Base-by-base conservation (phyloP, 2,113 vertebrate species). In the Poecile atricapillus region DNA sequence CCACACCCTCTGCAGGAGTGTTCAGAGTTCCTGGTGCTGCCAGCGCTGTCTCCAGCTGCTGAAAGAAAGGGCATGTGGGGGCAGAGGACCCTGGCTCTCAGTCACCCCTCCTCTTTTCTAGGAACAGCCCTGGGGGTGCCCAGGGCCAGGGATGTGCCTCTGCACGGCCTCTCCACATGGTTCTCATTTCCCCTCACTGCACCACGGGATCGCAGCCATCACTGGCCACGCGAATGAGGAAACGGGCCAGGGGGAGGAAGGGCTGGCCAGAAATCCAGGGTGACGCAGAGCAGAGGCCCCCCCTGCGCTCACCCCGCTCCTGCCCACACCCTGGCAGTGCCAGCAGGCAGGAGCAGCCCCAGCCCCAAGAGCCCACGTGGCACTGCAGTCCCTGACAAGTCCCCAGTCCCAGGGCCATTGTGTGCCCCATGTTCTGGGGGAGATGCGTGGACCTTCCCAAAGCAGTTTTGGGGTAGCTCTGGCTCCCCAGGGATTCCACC, bases 221-320 rank as follows among this genome's bases (percentile, higher is more conserved):
- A 3, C 80, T 20, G 44, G 79, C 94, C 95, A 70, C 47, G 39
- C 68, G 4, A 88, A 97, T 79, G 91, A 95, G 89, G 92, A 94
- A 96, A 91, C 21, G 2, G 64, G 81, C 86, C 17, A 7, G 47
- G 70, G 55, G 71, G 87, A 90, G 65, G 74, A n/a, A 58, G 64
- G 88, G 79, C 49, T 82, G 87, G 8, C 2, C 19, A 93, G 69
- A 74, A 85, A 81, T 20, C 39, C 89, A 64, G 49, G 46, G 67
- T 80, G 89, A 92, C 28, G 60, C 80, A 68, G 89, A 83, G 50
- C 11, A 0, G 44, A 82, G n/a, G 15, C 25, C 68, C 23, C 53
- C 64, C 14, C 46, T 4, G 15, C 0, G 0, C 53, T 52, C 23
- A 2, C 70, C 44, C 7, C 0, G 35, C 90, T 81, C 63, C 82